These are phyloP conservation scores for Excalfactoria chinensis DNA, from an alignment of 2,113 vertebrate genomes.

Conservation along the genomic window DNA sequence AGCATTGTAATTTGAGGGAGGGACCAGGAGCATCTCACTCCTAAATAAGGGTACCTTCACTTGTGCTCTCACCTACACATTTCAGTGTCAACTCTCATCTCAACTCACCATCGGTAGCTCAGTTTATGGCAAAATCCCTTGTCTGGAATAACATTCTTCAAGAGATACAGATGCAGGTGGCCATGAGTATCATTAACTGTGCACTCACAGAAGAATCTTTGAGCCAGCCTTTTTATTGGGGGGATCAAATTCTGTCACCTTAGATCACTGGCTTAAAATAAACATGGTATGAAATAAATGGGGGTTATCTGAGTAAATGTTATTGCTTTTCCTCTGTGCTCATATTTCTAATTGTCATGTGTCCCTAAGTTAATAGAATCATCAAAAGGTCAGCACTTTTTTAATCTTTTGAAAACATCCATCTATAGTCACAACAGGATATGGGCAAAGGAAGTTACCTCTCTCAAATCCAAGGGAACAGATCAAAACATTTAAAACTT, in stretches of 20 bases:
- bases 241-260: not conserved
- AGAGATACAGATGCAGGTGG: not conserved
- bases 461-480: constrained; percentile 25
- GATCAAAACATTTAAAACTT: constrained; percentile 10
- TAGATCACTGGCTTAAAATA: not conserved
- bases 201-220: not conserved
- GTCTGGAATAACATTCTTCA: not conserved
- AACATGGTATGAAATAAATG: constrained; percentile 6
- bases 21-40: not conserved
- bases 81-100: not conserved
- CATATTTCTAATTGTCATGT: constrained; percentile 56
- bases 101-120: not conserved
- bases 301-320: not conserved
- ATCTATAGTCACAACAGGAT: constrained; percentile 21
- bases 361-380: constrained; percentile 49
- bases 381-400: constrained; percentile 29
- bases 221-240: not conserved
- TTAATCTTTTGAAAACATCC: not conserved
- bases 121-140: not conserved
- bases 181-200: not conserved
- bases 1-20: not conserved
- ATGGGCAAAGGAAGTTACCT: not conserved
- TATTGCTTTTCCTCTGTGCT: constrained; percentile 31
- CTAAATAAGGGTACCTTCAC: not conserved
- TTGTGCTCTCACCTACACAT: not conserved